phyloP scores from a whole-genome alignment of 1,140 invertebrate genomes.

The Ooceraea biroi region DNA sequence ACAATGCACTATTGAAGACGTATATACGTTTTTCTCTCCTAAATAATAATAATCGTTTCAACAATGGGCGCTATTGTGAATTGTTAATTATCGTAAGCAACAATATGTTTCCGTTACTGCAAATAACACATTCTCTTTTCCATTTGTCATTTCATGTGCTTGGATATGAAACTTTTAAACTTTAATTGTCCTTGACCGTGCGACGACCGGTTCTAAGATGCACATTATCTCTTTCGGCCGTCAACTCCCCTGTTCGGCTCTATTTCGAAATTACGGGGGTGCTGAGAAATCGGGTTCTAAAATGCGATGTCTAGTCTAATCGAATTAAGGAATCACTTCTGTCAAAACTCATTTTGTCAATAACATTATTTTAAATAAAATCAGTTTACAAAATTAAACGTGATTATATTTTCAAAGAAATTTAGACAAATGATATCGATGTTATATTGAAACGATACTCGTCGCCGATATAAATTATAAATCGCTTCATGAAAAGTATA shows the following conservation, averaged over 20 bases:
- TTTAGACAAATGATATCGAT: background rate
- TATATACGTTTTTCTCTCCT: background rate
- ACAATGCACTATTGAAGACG: background rate
- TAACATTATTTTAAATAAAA: conserved; percentile 13
- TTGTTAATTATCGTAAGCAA: background rate
- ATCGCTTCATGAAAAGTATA: background rate
- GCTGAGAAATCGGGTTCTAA: background rate
- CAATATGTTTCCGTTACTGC: background rate
- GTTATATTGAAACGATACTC: background rate
- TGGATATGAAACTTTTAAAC: background rate
- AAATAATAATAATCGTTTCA: background rate
- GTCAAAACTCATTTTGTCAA: background rate
- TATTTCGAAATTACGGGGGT: conserved; percentile 28
- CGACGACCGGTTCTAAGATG: conserved; percentile 16
- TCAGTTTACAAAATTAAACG: background rate
- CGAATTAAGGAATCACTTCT: conserved; percentile 2
- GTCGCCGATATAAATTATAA: background rate
- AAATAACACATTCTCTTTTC: background rate
- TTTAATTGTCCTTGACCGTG: conserved; percentile 42
- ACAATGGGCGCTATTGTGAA: background rate
- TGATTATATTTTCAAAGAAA: background rate
- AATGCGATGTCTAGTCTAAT: background rate
- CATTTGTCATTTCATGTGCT: background rate
- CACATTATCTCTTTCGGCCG: background rate
- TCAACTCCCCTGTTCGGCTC: conserved; percentile 3